A percentile compares a stretch with the other conserved stretches of the same genome.
Evolutionary conservation across 2,113 vertebrate species (phyloP).

Genomic region (Donacobius atricapilla): DNA sequence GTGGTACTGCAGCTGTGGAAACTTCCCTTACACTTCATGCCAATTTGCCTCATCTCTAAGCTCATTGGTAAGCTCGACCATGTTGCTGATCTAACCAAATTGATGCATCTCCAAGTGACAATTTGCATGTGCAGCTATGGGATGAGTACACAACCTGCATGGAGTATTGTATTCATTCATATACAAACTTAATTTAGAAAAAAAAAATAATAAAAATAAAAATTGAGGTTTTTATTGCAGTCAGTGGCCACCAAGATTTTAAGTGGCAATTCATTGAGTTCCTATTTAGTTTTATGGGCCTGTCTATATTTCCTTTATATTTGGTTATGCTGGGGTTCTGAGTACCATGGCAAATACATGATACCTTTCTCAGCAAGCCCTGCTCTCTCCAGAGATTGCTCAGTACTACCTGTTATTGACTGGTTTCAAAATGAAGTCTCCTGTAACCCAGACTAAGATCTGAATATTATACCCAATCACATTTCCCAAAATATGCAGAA

Average conservation of each 20-base stretch:
- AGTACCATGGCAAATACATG: constrained; percentile 55
- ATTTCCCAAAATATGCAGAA: constrained; percentile 41
- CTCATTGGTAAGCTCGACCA: not conserved
- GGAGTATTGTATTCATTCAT: not conserved
- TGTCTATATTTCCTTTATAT: constrained; percentile 58
- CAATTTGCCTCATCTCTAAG: constrained; percentile 2
- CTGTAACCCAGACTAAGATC: constrained; percentile 51
- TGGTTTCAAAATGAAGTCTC: constrained; percentile 64
- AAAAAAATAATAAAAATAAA: not conserved
- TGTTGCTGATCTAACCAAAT: not conserved
- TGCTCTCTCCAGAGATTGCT: constrained; percentile 34
- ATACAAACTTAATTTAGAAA: not conserved
- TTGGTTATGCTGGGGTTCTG: constrained; percentile 55
- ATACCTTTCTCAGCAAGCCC: constrained; percentile 62
- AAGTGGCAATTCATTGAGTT: not conserved
- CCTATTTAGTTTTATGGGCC: constrained; percentile 61
- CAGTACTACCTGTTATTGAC: constrained; percentile 57
- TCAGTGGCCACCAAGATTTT: not conserved
- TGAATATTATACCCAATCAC: no score
- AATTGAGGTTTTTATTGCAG: not conserved
- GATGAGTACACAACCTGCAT: not conserved
- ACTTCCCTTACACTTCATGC: not conserved
- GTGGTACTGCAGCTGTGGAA: not conserved
- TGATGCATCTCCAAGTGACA: not conserved
- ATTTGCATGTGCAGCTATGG: not conserved